Evolutionary conservation across 1,140 invertebrate genomes (phyloP), one percentile per base, ranked within the genome.

Genomic region (Hyposmocoma kahamanoa): DNA sequence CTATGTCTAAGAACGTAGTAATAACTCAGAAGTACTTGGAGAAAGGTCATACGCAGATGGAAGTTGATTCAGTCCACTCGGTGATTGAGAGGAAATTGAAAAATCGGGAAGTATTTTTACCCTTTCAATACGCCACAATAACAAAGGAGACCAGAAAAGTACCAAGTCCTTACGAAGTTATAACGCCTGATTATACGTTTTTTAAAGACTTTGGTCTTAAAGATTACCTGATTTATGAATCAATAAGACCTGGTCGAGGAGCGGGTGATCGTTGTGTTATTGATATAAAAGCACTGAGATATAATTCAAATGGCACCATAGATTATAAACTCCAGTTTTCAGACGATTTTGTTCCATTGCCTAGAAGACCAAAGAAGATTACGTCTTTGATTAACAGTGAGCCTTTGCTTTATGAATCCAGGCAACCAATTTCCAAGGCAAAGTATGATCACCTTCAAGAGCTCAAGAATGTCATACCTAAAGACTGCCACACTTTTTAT

Each of bases 31-130:
- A 81, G 48, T 80, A 62, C 48, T 52, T 81, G 17, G 67, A 74
- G 58, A 67, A 62, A 43, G 75, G 75, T 17, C 74, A 84, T 42
- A 79, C 68, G 17, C 76, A 84, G 42, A 84, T 79, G 68, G 72
- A 84, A 50, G 55, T 59, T n/a, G 73, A 83, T 52, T 67, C 58
- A 18, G 59, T 80, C 24, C 70, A 80, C 47, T 56, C 47, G 3
- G 41, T 58, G 19, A 62, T 75, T 30, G 72, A 73, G 46, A 50
- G 57, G 39, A 48, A 66, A 17, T 41, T 68, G 32, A 56, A 52
- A 52, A 47, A 56, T 22, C 30, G 17, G 2, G 34, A 38, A n/a
- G 26, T 39, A 24, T 47, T 39, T n/a, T 15, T 38, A 3, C 46
- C 46, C 5, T 47, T 18, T 13, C 36, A 47, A 24, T 41, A 47